These are phyloP conservation scores for Selenia dentaria DNA, from an alignment of 2,888 invertebrate genomes.

Conservation along the genomic window DNA sequence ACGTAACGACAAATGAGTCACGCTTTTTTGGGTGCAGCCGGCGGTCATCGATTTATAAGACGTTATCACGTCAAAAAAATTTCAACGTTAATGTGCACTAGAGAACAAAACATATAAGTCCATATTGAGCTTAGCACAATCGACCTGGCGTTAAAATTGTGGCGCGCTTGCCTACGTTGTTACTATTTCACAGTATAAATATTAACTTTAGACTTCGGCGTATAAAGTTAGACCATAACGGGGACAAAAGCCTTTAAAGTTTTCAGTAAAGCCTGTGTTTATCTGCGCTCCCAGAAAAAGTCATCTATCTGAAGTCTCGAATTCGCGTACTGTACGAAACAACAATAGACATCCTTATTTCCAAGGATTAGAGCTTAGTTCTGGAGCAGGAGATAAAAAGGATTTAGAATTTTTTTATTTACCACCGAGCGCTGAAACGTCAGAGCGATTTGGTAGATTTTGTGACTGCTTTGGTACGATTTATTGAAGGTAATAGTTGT, in stretches of 20 bases:
- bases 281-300: slow-evolving; percentile 29
- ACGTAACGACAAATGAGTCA: no score
- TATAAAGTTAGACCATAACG: slow-evolving; percentile 22
- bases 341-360: slow-evolving; percentile 5
- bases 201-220: slow-evolving; percentile 20
- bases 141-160: no score
- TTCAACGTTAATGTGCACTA: no score
- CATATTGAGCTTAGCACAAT: no score
- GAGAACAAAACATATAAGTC: no score
- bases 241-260: slow-evolving; percentile 34
- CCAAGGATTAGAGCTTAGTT: background rate
- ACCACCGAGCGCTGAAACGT: slow-evolving; percentile 1
- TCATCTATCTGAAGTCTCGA: slow-evolving; percentile 28
- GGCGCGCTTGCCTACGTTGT: slow-evolving; percentile 10
- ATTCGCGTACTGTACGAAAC: slow-evolving; percentile 13
- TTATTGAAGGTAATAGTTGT: no score
- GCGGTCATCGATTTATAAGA: no score
- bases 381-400: background rate
- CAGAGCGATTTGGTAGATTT: slow-evolving; percentile 7
- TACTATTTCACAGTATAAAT: slow-evolving; percentile 26
- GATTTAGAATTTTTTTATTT: slow-evolving; percentile 10
- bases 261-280: slow-evolving; percentile 27
- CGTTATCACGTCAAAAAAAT: no score
- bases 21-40: no score
- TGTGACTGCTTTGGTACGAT: background rate